These are phyloP conservation scores for Dipodomys merriami DNA, from an alignment of 2,113 vertebrate genomes.

Conservation along the genomic window DNA sequence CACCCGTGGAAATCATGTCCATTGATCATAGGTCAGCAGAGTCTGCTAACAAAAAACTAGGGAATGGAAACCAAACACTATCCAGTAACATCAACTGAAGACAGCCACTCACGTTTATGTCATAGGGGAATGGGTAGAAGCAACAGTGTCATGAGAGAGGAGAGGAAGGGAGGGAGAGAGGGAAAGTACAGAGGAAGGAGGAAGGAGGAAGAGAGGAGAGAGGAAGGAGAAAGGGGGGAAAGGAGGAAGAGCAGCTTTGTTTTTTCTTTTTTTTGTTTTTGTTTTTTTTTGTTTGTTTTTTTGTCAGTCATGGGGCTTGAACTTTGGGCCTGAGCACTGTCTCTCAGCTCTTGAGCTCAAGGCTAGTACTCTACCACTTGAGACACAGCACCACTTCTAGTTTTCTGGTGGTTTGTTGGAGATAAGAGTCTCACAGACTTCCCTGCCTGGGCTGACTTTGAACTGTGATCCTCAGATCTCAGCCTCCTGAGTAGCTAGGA, in stretches of 20 bases:
- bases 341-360: too few species aligned
- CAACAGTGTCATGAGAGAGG: not conserved
- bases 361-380: too few species aligned
- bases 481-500: too few species aligned
- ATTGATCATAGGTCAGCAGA: not conserved
- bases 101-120: not conserved
- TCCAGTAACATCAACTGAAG: not conserved
- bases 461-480: too few species aligned
- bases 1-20: not conserved
- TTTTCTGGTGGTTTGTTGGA: too few species aligned
- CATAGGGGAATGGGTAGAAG: not conserved
- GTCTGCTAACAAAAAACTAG: not conserved
- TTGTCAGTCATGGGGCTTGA: too few species aligned
- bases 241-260: not conserved
- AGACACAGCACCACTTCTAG: too few species aligned
- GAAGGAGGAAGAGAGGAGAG: not conserved
- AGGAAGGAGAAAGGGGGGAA: not conserved
- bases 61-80: conserved; percentile 3
- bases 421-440: too few species aligned
- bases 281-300: too few species aligned
- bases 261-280: too few species aligned
- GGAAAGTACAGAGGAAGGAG: not conserved
- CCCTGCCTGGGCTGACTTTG: too few species aligned
- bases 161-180: not conserved
- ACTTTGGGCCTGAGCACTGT: too few species aligned